Evolutionary conservation across 1,140 invertebrate species (phyloP), one percentile per base, ranked within the genome.

Genomic region (Drosophila willistoni): DNA sequence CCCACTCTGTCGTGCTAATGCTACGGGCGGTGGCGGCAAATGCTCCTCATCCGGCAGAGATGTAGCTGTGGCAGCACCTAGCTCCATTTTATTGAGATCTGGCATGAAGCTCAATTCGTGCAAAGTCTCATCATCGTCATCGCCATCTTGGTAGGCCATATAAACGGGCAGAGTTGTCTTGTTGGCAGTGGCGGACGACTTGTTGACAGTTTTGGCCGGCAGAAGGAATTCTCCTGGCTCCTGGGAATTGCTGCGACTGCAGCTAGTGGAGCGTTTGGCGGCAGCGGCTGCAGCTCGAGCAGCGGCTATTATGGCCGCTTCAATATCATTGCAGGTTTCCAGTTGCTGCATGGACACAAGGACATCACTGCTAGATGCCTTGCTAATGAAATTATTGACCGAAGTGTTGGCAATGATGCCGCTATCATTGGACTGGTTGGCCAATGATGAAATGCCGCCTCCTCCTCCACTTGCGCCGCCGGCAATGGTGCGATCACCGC

Each of bases 281-380:
- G 79, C 82, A 7, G 75, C 84, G 17, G 90, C 89, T 1, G 87
- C 90, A 1, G 81, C 84, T 22, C 87, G 81, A 9, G 90, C 90
- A 0, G 90, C 90, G 9, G 90, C 90, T 39, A 91, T 84, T 12
- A 91, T 91, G 36, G 82, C 90, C n/a, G 90, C 67, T 60, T 91
- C 90, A 60, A 91, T 91, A 25, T 91, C 90, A 63, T 91, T 90
- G 68, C 90, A 91, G 1, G 90, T 91, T 65, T 91, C 90, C 17
- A 91, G 64, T 75, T 91, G 81, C 29, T 79, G 72, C 69, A 77
- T 69, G 47, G 78, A 64, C 29, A 79, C 61, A 33, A 64, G 54
- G 3, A 14, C 51, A 25, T 60, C 41, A 39, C 47, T 77, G 70
- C 71, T 87, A 75, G 72, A 78, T 47, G 84, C 83, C 69, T 83